Evolutionary conservation across 2,797 vertebrate species (phyloP), one percentile per base, ranked within the genome.

Genomic region (Tauraco hartlaubi): DNA sequence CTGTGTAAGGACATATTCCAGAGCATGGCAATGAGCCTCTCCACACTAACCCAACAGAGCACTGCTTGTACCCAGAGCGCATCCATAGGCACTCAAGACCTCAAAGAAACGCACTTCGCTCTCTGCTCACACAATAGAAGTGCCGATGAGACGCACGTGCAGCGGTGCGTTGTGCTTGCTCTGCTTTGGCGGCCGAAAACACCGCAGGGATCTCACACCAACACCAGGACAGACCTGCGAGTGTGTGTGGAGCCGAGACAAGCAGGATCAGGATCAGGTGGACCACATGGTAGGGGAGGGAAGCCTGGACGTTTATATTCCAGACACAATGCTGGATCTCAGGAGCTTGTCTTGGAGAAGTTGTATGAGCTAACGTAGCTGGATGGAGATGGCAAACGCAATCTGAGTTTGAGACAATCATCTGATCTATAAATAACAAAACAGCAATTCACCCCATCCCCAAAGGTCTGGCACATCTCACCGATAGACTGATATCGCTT

Each of bases 121-220:
- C 79, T 35, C 37, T 55, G 5, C 37, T 22, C 44, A 5, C 10
- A 1, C 52, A 16, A 3, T 25, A 2, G 2, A 67, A 15, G 19
- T 1, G 78, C n/a, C 1, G 4, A 8, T 6, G 73, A 71, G 1
- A 12, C 0, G 1, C 12, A 0, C 5, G 10, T 7, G 23, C 58
- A 6, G 84, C 56, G 3, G 28, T 5, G 51, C 26, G 9, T 25
- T 19, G 44, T 7, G 37, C 52, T 11, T 3, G 29, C 76, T 56
- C 31, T 11, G 64, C 77, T 29, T 14, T 37, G 4, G 16, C 49
- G 9, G 23, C 20, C 0, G 6, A 4, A 5, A 26, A 23, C 1
- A 20, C 68, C 59, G 23, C 58, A 25, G 90, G 3, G 4, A 3
- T 12, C 21, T 58, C 33, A 29, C 48, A n/a, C 3, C 7, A 25